phyloP scores from a whole-genome alignment of 2,113 vertebrate species.

The Plecotus auritus region DNA sequence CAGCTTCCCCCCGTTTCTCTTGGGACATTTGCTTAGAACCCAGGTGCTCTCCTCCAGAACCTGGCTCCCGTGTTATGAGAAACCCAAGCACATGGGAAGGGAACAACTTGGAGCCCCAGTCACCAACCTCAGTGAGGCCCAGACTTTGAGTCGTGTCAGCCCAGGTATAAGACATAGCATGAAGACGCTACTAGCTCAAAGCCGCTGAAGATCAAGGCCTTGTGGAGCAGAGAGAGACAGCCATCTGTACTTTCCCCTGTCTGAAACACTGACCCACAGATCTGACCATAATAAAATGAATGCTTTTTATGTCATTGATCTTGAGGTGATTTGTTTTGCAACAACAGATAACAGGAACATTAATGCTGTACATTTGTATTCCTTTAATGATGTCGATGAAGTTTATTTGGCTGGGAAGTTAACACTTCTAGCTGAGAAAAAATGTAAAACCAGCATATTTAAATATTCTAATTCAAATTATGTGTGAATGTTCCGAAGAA shows the following conservation, averaged over 20 bases:
- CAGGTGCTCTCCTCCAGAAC: background rate
- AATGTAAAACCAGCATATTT: background rate
- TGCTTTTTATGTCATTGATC: background rate
- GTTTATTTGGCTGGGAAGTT: background rate
- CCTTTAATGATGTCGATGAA: background rate
- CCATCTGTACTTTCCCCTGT: background rate
- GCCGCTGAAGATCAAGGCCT: background rate
- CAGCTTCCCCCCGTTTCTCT: background rate
- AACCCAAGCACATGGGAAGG: background rate
- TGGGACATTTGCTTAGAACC: background rate
- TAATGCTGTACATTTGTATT: background rate
- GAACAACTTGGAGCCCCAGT: fast-evolving
- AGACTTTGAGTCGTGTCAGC: background rate
- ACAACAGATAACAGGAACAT: background rate
- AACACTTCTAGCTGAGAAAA: background rate
- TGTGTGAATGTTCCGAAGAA: background rate
- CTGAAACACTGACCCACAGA: background rate
- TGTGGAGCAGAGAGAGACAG: background rate
- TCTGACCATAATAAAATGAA: background rate
- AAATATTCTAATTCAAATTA: background rate
- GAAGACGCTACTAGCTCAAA: background rate
- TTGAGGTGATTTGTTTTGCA: background rate
- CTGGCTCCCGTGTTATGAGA: background rate
- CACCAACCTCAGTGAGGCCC: background rate
- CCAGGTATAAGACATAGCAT: background rate